Evolutionary conservation across 2,113 vertebrate genomes (phyloP).

Genomic region (Origma solitaria): DNA sequence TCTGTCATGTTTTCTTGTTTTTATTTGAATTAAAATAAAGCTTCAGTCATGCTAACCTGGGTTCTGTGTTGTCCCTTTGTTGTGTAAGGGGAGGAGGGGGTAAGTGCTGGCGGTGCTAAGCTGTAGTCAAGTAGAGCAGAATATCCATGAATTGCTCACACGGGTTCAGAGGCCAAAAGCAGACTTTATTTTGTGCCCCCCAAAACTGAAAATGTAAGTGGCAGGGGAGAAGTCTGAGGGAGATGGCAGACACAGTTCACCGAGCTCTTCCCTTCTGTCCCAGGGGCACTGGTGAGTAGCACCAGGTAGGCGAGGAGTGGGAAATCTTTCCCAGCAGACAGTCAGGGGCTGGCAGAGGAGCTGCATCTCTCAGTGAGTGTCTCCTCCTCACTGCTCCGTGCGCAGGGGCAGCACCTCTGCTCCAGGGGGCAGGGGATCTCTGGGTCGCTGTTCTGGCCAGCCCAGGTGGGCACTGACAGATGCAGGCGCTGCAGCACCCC

Average conservation of each 20-base stretch:
- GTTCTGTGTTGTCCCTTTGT: constrained; percentile 41
- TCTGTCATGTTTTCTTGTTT: not conserved
- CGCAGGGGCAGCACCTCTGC: not conserved
- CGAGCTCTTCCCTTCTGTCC: not conserved
- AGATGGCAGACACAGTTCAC: not conserved
- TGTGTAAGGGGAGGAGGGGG: not conserved
- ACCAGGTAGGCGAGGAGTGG: not conserved
- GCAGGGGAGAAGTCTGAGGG: not conserved
- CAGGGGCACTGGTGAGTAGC: fast-evolving
- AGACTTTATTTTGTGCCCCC: not conserved
- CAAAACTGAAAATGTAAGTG: not conserved
- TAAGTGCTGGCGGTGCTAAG: not conserved
- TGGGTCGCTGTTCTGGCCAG: not conserved
- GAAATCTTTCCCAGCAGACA: not conserved
- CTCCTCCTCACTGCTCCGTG: not conserved
- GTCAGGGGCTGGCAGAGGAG: not conserved
- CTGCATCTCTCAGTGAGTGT: not conserved
- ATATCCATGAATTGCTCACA: not conserved
- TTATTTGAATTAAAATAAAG: constrained; percentile 15
- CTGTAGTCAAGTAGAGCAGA: not conserved
- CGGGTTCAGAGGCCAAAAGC: not conserved
- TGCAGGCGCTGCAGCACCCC: not conserved
- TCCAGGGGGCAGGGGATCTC: not conserved
- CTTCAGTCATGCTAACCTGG: not conserved
- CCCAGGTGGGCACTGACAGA: not conserved